Base-by-base conservation (phyloP, 2,113 vertebrate species). In the Crotalus viridis region DNA sequence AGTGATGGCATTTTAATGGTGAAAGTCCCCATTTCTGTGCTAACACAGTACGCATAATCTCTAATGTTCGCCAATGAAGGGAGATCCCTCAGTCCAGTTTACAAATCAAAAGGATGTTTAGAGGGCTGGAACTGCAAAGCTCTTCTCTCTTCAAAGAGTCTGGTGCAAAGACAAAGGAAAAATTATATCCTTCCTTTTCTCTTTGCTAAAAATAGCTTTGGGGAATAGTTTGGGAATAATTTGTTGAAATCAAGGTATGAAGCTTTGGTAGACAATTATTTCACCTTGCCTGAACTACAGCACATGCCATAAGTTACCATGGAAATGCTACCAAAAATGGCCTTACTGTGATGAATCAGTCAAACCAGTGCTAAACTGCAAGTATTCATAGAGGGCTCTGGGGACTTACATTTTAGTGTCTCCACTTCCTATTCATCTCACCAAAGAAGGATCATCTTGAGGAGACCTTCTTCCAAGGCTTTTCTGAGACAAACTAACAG, bases 301-400 rank as follows among this genome's bases (percentile, higher is more conserved):
- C 5, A 3, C 28, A 12, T 90, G 51, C n/a, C 69, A 28, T 48
- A n/a, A 10, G 89, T 54, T 90, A 22, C 59, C 61, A 90, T 90
- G 89, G 89, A 74, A 64, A 90, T 74, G 61, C 61, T 90, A 90
- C 89, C 46, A 69, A 74, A 90, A 69, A 90, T 74, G 89, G 89
- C 28, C 28, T 74, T 15, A 24, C 21, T 33, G 17, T 74, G 48
- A 51, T 74, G 46, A 74, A 74, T 90, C 61, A 90, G 26, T 17
- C 48, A 48, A 69, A 24, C 48, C 61, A 24, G 59, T 90, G 61
- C 59, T 90, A 21, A 43, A 10, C 24, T 91, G 13, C 54, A 90
- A 85, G 12, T 56, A 43, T 22, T 55, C 51, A 26, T 10, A 19
- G 48, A 24, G 9, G 26, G 52, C 48, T 39, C n/a, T 43, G 33